Percentiles rank a stretch among this genome's conserved stretches.
These are phyloP conservation scores for Clarias platycephalus DNA, from an alignment of 2,797 vertebrate genomes.

Conservation along the genomic window DNA sequence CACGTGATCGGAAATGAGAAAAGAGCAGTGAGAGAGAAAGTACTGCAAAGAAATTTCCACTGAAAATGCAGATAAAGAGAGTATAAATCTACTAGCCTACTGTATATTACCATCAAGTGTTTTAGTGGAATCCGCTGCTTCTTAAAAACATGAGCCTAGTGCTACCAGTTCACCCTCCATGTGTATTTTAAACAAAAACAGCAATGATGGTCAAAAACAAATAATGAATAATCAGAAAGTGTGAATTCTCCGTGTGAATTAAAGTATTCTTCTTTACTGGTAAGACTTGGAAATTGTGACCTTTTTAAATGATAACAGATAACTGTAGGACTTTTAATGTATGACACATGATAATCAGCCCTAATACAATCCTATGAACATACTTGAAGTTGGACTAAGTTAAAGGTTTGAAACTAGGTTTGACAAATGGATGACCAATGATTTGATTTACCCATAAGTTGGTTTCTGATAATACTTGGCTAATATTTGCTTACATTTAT, in stretches of 20 bases:
- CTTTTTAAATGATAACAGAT: not conserved
- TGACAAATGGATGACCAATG: not conserved
- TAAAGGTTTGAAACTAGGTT: not conserved
- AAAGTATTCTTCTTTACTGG: not conserved
- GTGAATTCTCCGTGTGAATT: not conserved
- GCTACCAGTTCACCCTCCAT: not conserved
- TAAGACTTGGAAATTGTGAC: not conserved
- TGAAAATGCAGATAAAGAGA: conserved; percentile 40
- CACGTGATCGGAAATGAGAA: conserved; percentile 45
- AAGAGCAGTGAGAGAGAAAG: conserved; percentile 38
- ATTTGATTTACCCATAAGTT: not conserved
- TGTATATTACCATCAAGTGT: not conserved
- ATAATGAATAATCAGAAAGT: not conserved
- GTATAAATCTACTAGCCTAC: not conserved
- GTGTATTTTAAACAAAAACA: not conserved
- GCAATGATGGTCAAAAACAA: not conserved
- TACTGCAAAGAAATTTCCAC: conserved; percentile 43
- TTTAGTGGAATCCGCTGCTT: not conserved
- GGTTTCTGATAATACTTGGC: not conserved
- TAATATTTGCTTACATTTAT: not conserved
- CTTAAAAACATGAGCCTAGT: not conserved
- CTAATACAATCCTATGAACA: not conserved
- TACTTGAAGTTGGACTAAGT: not conserved
- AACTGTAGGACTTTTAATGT: not conserved
- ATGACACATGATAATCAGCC: not conserved